Conservation (phyloP, 2,113 vertebrate genomes). For the Atrichornis clamosus region DNA sequence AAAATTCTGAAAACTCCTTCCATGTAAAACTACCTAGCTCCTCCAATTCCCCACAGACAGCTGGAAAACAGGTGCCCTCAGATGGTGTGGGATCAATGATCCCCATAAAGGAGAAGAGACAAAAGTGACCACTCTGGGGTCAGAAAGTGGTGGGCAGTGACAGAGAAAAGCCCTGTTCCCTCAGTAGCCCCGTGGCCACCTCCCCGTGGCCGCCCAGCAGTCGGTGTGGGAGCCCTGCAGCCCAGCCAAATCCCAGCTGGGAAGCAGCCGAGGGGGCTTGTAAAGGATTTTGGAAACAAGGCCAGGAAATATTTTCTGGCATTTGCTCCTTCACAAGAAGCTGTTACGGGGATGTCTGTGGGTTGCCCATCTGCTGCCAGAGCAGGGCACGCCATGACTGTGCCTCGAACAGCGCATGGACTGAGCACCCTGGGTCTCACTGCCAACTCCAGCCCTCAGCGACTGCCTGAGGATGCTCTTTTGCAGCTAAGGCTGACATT, state of each 20-base stretch:
- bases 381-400: neutral
- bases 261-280: neutral
- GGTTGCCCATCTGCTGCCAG: neutral
- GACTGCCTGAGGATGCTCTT: neutral
- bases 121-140: neutral
- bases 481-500: neutral
- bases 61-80: neutral
- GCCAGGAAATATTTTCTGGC: neutral
- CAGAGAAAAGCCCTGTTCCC: neutral
- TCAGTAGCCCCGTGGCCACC: neutral
- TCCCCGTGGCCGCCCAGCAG: neutral
- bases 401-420: neutral
- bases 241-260: neutral
- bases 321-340: neutral
- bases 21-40: neutral
- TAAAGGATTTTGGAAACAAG: neutral
- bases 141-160: neutral
- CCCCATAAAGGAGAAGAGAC: neutral
- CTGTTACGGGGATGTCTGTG: neutral
- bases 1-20: neutral
- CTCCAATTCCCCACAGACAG: accelerated
- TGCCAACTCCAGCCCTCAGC: neutral
- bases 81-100: neutral
- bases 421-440: neutral
- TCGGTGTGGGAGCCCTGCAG: neutral